These are phyloP conservation scores for Nothocercus nigrocapillus DNA, from an alignment of 2,113 vertebrate species.

Conservation along the genomic window DNA sequence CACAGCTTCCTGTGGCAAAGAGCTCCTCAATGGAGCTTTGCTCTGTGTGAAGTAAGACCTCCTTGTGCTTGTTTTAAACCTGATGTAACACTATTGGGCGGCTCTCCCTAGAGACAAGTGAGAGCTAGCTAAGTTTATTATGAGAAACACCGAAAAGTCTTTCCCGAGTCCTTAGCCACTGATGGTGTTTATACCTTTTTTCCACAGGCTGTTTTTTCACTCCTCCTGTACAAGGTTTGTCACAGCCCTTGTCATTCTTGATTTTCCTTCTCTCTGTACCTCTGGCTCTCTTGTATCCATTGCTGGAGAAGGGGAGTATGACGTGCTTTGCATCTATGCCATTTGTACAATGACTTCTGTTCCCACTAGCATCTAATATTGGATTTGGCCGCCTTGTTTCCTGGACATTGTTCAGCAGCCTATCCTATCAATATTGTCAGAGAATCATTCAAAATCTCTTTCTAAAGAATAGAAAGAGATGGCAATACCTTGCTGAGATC, in stretches of 20 bases:
- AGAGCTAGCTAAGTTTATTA: neutral
- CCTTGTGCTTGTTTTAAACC: neutral
- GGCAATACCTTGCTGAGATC: neutral
- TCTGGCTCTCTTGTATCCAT: neutral
- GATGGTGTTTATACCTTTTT: neutral
- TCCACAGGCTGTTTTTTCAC: neutral
- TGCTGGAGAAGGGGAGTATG: rapidly evolving
- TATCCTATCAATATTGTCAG: neutral
- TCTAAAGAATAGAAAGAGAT: neutral
- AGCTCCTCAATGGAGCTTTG: rapidly evolving
- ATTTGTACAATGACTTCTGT: neutral
- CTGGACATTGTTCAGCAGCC: neutral
- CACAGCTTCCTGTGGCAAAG: neutral
- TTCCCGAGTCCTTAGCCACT: neutral
- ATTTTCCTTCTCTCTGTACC: neutral
- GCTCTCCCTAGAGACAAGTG: neutral
- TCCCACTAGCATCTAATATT: neutral
- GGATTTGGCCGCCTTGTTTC: neutral
- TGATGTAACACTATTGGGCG: neutral
- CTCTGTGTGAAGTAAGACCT: neutral
- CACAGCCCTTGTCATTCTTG: neutral
- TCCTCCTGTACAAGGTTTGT: neutral
- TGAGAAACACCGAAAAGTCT: neutral
- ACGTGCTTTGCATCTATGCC: neutral
- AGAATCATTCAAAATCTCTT: neutral